These are phyloP conservation scores for Pristionchus exspectatus DNA, from an alignment of 2,888 invertebrate genomes.

Conservation along the genomic window DNA sequence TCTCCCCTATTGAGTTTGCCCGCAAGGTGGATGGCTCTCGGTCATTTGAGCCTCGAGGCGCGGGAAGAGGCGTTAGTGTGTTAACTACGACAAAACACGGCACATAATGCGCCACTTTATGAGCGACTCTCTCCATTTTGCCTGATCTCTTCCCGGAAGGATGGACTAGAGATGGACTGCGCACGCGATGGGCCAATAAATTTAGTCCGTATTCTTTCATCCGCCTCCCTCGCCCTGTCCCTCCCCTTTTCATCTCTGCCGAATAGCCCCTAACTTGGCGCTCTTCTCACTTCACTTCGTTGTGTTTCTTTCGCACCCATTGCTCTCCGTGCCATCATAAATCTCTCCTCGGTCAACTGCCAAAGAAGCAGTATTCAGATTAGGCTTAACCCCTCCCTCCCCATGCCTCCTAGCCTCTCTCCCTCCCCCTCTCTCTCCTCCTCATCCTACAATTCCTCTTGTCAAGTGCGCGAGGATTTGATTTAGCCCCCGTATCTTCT, in stretches of 20 bases:
- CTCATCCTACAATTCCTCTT: constrained; percentile 41
- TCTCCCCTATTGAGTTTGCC: constrained; percentile 12
- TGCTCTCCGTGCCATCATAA: not conserved
- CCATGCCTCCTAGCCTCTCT: too few relatives aligned
- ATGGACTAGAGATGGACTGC: constrained; percentile 7
- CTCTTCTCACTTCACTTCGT: not conserved
- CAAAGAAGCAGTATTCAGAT: constrained; percentile 28
- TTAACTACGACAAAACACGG: constrained; percentile 46
- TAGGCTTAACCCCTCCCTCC: constrained; percentile 40
- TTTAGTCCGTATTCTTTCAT: constrained; percentile 38
- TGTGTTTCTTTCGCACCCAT: not conserved
- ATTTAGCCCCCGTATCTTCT: constrained; percentile 52
- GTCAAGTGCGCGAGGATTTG: constrained; percentile 55
- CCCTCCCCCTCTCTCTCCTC: not conserved
- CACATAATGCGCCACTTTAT: constrained; percentile 43
- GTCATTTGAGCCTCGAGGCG: not conserved
- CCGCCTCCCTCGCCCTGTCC: not conserved
- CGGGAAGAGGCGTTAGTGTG: not conserved
- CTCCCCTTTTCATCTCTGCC: constrained; percentile 6
- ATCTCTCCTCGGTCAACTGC: constrained; percentile 37
- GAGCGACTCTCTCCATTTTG: not conserved
- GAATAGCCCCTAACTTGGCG: not conserved
- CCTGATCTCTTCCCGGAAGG: not conserved
- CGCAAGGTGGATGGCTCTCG: not conserved
- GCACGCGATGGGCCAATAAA: constrained; percentile 40